Conservation (phyloP, 1,140 invertebrate genomes). For the Daktulosphaira vitifoliae region DNA sequence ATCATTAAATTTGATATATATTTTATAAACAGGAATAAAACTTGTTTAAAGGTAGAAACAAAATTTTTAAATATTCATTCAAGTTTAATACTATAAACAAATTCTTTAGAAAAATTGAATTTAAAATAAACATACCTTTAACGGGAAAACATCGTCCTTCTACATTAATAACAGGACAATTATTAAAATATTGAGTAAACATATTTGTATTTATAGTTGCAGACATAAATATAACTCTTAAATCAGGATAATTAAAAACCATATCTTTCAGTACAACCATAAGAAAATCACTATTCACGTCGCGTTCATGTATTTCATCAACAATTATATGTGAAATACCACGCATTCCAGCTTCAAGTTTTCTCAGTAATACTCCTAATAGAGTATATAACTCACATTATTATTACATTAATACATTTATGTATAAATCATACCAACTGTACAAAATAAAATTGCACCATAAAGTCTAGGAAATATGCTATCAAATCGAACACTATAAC, state of each 20-base stretch:
- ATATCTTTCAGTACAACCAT: conserved; percentile 88
- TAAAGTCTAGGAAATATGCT: conserved; percentile 81
- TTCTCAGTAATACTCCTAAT: conserved; percentile 74
- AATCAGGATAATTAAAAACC: conserved; percentile 77
- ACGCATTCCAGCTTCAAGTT: conserved; percentile 74
- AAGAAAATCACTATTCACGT: conserved; percentile 94
- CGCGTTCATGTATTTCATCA: conserved; percentile 96
- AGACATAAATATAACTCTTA: conserved; percentile 93
- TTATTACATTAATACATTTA: neutral
- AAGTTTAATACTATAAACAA: too few species aligned
- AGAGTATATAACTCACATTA: neutral
- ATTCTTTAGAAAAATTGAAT: neutral
- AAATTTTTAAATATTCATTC: neutral
- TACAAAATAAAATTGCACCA: conserved; percentile 89
- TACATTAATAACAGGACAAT: conserved; percentile 72
- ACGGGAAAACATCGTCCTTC: conserved; percentile 73
- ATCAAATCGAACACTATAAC: conserved; percentile 89
- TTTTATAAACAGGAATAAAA: neutral
- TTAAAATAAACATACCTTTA: conserved; percentile 46
- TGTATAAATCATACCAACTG: conserved; percentile 54
- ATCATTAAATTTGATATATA: too few species aligned
- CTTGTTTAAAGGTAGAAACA: neutral
- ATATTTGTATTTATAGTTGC: conserved; percentile 89
- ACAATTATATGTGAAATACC: conserved; percentile 87
- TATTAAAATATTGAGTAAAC: conserved; percentile 84